Conservation (phyloP, 2,113 vertebrate species). For the Strix aluco region DNA sequence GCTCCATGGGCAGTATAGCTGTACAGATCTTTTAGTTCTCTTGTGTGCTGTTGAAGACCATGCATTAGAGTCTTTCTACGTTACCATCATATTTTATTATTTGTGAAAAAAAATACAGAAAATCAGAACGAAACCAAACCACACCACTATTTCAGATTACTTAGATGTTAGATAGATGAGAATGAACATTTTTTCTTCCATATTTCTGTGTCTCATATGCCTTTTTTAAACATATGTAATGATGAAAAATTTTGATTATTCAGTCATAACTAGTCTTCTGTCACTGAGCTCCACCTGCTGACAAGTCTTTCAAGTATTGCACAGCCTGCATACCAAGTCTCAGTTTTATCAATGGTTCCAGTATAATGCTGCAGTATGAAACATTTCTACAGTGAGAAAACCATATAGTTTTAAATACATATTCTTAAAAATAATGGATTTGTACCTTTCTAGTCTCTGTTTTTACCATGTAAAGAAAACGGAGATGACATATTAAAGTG, state of each 20-base stretch:
- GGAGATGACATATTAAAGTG: not conserved
- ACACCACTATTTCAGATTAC: not conserved
- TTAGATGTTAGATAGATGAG: not conserved
- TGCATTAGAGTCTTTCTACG: not conserved
- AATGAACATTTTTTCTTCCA: not conserved
- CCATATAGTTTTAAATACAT: not conserved
- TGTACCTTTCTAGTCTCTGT: not conserved
- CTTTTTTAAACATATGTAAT: not conserved
- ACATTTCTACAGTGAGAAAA: not conserved
- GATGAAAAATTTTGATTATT: not conserved
- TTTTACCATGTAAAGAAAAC: not conserved
- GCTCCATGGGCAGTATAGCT: not conserved
- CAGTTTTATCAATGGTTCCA: not conserved
- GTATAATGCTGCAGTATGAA: not conserved
- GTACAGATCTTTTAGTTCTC: not conserved
- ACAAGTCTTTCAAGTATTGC: slow-evolving; percentile 20
- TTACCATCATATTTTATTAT: not conserved
- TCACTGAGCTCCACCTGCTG: slow-evolving; percentile 72
- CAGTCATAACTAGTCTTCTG: slow-evolving; percentile 18
- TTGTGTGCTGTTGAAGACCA: not conserved
- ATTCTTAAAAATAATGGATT: not conserved
- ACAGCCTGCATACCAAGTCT: not conserved
- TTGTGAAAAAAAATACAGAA: not conserved
- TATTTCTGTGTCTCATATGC: not conserved
- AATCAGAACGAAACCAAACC: not conserved